Conservation (phyloP, 1,140 invertebrate genomes). For the Temnothorax longispinosus region DNA sequence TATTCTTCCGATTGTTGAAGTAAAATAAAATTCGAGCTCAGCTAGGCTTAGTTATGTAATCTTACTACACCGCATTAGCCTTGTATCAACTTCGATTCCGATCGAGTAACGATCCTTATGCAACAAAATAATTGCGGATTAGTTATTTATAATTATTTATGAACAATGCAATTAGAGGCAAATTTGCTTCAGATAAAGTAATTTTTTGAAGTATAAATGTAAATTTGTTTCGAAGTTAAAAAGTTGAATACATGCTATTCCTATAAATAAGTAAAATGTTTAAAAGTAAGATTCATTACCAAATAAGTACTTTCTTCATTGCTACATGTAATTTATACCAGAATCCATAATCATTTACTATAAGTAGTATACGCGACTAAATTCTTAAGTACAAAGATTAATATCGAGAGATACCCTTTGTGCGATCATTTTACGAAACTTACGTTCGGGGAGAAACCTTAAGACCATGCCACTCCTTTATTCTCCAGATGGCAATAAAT, state of each 20-base stretch:
- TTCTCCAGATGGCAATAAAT: constrained; percentile 41
- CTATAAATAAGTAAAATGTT: background rate
- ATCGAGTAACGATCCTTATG: background rate
- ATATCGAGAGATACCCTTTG: background rate
- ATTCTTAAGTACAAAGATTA: constrained; percentile 10
- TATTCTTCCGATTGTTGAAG: background rate
- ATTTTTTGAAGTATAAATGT: background rate
- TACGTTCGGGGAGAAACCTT: background rate
- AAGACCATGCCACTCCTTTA: constrained; percentile 3
- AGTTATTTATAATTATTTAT: background rate
- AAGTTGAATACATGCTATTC: background rate
- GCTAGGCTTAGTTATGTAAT: background rate
- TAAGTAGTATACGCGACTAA: background rate
- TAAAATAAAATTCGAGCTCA: background rate
- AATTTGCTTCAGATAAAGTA: background rate
- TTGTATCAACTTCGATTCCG: background rate
- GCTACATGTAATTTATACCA: background rate
- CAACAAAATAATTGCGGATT: background rate
- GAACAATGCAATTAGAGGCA: background rate
- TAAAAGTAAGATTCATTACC: background rate
- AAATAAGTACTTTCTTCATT: background rate
- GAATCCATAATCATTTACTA: background rate
- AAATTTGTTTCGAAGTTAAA: background rate
- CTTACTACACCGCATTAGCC: background rate
- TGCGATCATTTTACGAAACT: constrained; percentile 8